These are phyloP conservation scores for Pogonomyrmex californicus DNA, from an alignment of 1,140 invertebrate species.

Conservation along the genomic window DNA sequence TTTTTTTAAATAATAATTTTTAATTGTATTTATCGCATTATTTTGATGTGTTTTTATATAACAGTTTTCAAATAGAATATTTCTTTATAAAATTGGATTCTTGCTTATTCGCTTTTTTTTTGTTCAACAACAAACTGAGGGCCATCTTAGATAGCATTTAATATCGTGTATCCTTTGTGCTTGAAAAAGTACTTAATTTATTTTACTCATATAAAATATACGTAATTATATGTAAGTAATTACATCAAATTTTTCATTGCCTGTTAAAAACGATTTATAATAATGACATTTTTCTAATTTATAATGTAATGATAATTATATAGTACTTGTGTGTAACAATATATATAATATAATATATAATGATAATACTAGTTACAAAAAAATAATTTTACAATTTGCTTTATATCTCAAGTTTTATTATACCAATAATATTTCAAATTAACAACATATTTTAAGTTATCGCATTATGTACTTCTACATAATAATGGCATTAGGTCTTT, in stretches of 20 bases:
- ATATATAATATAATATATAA: neutral
- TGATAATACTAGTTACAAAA: slow-evolving; percentile 41
- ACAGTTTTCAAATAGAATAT: slow-evolving; percentile 71
- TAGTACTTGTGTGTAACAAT: slow-evolving; percentile 23
- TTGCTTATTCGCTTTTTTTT: slow-evolving; percentile 64
- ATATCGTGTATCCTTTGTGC: slow-evolving; percentile 47
- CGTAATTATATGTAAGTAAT: slow-evolving; percentile 13
- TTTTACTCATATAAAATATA: slow-evolving; percentile 25
- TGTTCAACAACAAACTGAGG: slow-evolving; percentile 67
- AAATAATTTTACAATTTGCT: slow-evolving; percentile 48
- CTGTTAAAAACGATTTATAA: slow-evolving; percentile 43
- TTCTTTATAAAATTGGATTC: slow-evolving; percentile 64
- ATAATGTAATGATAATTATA: slow-evolving; percentile 41
- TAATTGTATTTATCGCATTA: slow-evolving; percentile 73
- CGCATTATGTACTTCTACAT: neutral
- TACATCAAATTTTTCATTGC: slow-evolving; percentile 52
- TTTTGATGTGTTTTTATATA: slow-evolving; percentile 67
- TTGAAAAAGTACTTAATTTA: slow-evolving; percentile 67
- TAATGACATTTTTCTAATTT: slow-evolving; percentile 50
- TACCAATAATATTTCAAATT: slow-evolving; percentile 32
- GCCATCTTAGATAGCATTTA: slow-evolving; percentile 62
- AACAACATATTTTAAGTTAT: slow-evolving; percentile 11
- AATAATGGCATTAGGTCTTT: slow-evolving; percentile 6
- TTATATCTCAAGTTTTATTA: slow-evolving; percentile 38
- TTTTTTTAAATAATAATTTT: slow-evolving; percentile 74